Percentiles rank a stretch among this genome's conserved stretches.
phyloP scores from a whole-genome alignment of 1,140 invertebrate species.

The Dendroctonus valens region DNA sequence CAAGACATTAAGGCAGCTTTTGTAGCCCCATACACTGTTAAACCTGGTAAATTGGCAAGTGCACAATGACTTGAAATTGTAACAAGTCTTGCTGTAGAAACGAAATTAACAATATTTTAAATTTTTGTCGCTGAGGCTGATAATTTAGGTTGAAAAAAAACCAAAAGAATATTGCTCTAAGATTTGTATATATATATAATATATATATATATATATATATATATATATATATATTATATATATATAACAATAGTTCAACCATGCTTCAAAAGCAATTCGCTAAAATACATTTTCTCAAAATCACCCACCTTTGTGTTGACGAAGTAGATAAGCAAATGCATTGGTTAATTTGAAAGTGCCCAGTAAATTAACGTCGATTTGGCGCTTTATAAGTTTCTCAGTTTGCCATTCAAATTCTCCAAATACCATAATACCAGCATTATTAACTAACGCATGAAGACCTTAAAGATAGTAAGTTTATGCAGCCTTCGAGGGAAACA shows the following conservation, averaged over 20 bases:
- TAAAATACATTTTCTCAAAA: too few relatives aligned
- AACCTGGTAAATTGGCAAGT: constrained; percentile 63
- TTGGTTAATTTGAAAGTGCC: constrained; percentile 78
- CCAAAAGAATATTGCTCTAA: too few relatives aligned
- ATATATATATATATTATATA: too few relatives aligned
- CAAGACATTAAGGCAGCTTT: constrained; percentile 75
- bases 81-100: constrained; percentile 61
- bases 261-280: background rate
- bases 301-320: constrained; percentile 55
- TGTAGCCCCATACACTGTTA: constrained; percentile 74
- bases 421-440: constrained; percentile 86
- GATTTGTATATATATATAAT: too few relatives aligned
- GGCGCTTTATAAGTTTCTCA: constrained; percentile 62
- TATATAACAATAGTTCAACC: constrained; percentile 1
- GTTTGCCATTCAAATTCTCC: constrained; percentile 91
- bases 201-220: too few relatives aligned
- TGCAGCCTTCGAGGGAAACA: background rate
- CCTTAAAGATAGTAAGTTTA: constrained; percentile 46
- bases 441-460: constrained; percentile 75
- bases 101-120: background rate
- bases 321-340: constrained; percentile 69
- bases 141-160: too few relatives aligned
- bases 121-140: background rate
- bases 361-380: constrained; percentile 81
- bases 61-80: constrained; percentile 82